These are phyloP conservation scores for Agriopis leucophaearia DNA, from an alignment of 2,888 invertebrate genomes.

Conservation along the genomic window DNA sequence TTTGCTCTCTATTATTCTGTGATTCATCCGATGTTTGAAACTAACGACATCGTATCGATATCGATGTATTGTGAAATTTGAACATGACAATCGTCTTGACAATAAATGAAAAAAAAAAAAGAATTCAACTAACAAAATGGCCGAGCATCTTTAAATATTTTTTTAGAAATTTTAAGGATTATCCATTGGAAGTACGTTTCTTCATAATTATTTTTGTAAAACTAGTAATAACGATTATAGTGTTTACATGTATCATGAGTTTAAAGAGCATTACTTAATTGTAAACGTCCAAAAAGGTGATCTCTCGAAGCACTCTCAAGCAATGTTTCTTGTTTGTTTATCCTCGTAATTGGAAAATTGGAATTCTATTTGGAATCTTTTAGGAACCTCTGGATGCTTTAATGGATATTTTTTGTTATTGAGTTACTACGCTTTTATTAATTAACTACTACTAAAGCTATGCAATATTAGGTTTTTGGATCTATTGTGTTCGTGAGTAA, in stretches of 20 bases:
- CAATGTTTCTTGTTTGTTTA: slow-evolving; percentile 60
- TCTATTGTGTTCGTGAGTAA: slow-evolving; percentile 46
- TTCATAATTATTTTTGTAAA: slow-evolving; percentile 31
- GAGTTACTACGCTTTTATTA: not conserved
- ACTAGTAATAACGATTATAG: slow-evolving; percentile 9
- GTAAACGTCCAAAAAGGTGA: slow-evolving; percentile 13
- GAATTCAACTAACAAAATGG: slow-evolving; percentile 73
- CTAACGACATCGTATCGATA: not conserved
- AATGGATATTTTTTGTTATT: not conserved
- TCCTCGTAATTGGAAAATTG: slow-evolving; percentile 42
- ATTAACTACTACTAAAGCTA: not conserved
- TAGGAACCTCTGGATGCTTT: slow-evolving; percentile 2
- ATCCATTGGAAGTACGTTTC: slow-evolving; percentile 58
- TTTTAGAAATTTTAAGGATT: slow-evolving; percentile 62
- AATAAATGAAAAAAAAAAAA: slow-evolving; percentile 46
- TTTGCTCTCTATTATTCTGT: too few relatives aligned
- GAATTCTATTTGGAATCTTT: slow-evolving; percentile 25
- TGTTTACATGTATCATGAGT: not conserved
- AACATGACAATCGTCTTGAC: slow-evolving; percentile 6
- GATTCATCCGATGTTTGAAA: too few relatives aligned
- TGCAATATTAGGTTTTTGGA: slow-evolving; percentile 15
- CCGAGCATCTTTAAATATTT: slow-evolving; percentile 63
- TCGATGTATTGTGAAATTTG: slow-evolving; percentile 2
- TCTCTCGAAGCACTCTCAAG: slow-evolving; percentile 40
- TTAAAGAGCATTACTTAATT: not conserved